Percentiles rank a stretch among this genome's conserved stretches.
phyloP scores from a whole-genome alignment of 2,888 invertebrate species.

The Latheticus oryzae region DNA sequence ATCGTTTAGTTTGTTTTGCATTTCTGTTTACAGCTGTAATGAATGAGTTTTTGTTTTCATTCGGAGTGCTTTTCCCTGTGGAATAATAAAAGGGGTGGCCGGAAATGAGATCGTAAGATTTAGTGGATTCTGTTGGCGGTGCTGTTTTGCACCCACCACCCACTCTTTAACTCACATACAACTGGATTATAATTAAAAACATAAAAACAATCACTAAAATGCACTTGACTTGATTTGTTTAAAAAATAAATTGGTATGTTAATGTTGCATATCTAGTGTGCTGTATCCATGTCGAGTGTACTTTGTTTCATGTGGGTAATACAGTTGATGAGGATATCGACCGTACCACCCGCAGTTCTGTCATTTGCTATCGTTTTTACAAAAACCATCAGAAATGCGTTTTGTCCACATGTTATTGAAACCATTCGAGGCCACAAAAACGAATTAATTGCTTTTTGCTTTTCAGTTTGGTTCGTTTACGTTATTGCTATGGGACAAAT shows the following conservation, averaged over 20 bases:
- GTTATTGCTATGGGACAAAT: constrained; percentile 30
- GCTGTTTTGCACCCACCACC: neutral
- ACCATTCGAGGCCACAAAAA: constrained; percentile 60
- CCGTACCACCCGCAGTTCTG: constrained; percentile 53
- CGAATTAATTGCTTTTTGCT: constrained; percentile 59
- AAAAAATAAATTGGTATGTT: constrained; percentile 32
- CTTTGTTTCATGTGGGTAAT: constrained; percentile 59
- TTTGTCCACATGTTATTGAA: constrained; percentile 62
- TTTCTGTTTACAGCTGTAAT: constrained; percentile 48
- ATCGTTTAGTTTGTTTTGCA: constrained; percentile 41
- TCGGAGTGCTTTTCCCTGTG: constrained; percentile 53
- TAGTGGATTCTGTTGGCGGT: constrained; percentile 35
- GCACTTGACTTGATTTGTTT: neutral
- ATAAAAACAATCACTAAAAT: neutral
- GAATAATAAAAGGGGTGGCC: constrained; percentile 56
- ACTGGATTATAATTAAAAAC: constrained; percentile 36
- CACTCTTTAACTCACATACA: neutral
- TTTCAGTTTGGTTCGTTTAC: constrained; percentile 36
- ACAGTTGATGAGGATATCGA: constrained; percentile 59
- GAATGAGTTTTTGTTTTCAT: constrained; percentile 59
- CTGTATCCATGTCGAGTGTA: constrained; percentile 46
- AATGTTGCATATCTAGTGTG: constrained; percentile 27
- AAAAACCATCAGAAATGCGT: constrained; percentile 50
- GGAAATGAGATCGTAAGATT: constrained; percentile 47
- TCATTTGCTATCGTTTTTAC: constrained; percentile 45